Evolutionary conservation across 2,888 invertebrate species (phyloP).

Genomic region (Leptinotarsa rubiginosa): DNA sequence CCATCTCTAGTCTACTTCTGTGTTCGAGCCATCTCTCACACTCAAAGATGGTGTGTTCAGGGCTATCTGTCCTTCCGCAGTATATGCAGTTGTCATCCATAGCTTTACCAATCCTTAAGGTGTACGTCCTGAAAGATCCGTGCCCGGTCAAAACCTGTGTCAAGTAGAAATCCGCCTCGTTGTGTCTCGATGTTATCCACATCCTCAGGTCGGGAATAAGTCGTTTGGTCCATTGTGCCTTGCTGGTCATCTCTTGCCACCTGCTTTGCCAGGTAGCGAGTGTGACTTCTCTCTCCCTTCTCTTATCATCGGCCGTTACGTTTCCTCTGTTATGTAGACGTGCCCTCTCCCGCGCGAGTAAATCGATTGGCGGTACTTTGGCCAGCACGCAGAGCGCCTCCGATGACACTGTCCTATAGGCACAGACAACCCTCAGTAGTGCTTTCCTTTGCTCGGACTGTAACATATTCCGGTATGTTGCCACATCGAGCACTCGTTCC

Average conservation of each 20-base stretch:
- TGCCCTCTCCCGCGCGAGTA: slow-evolving; percentile 19
- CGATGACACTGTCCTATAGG: slow-evolving; percentile 36
- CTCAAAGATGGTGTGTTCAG: no score
- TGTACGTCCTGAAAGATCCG: background rate
- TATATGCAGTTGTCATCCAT: background rate
- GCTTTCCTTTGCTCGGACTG: slow-evolving; percentile 12
- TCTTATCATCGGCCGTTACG: no score
- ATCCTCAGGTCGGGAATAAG: background rate
- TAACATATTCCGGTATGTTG: slow-evolving; percentile 21
- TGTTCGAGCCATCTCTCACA: no score
- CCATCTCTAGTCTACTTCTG: no score
- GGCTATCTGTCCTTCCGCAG: background rate
- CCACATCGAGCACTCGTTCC: background rate
- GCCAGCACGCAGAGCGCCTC: slow-evolving; percentile 29
- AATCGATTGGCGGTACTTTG: slow-evolving; percentile 20
- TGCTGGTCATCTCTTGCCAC: no score
- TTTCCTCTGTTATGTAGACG: background rate
- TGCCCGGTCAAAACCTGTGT: background rate
- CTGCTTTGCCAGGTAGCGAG: background rate
- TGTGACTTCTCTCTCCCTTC: no score
- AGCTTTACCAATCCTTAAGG: background rate
- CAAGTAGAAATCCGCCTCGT: background rate
- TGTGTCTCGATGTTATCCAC: background rate
- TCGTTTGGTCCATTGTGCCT: slow-evolving; percentile 1
- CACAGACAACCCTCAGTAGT: slow-evolving; percentile 23